phyloP scores from a whole-genome alignment of 2,797 vertebrate species.

The Calcarius lapponicus region DNA sequence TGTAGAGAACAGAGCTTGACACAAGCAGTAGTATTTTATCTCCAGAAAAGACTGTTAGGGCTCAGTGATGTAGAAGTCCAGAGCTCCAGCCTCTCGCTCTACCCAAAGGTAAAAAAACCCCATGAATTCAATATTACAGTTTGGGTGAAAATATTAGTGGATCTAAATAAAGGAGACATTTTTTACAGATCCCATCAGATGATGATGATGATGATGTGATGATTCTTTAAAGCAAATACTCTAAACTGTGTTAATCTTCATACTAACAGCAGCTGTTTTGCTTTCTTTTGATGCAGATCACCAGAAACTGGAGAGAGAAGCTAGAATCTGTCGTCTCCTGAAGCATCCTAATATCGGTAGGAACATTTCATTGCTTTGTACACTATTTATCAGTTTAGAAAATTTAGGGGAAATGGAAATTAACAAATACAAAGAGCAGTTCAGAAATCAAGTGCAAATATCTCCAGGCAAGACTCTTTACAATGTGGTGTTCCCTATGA shows the following conservation, averaged over 20 bases:
- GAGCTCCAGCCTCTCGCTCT: background rate
- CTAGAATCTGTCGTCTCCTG: conserved; percentile 93
- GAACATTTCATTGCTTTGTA: conserved; percentile 10
- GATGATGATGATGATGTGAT: background rate
- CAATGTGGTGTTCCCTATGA: background rate
- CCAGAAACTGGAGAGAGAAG: conserved; percentile 97
- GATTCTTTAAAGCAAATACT: background rate
- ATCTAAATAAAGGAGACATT: background rate
- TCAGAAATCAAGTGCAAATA: background rate
- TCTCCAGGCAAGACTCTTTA: background rate
- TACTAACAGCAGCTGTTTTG: conserved; percentile 1
- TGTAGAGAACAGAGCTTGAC: background rate
- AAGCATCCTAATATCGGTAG: conserved; percentile 96
- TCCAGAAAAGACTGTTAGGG: background rate
- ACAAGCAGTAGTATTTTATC: background rate
- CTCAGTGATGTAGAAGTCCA: background rate
- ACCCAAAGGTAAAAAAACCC: background rate
- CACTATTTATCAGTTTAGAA: background rate
- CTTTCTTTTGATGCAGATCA: conserved; percentile 84
- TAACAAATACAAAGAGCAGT: background rate
- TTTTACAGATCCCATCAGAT: background rate
- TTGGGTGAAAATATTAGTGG: background rate
- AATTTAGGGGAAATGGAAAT: background rate
- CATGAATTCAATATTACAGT: background rate
- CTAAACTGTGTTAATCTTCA: background rate